Percentiles rank a stretch among this genome's conserved stretches.
phyloP scores from a whole-genome alignment of 2,888 invertebrate species.

The Leptopterna dolabrata region DNA sequence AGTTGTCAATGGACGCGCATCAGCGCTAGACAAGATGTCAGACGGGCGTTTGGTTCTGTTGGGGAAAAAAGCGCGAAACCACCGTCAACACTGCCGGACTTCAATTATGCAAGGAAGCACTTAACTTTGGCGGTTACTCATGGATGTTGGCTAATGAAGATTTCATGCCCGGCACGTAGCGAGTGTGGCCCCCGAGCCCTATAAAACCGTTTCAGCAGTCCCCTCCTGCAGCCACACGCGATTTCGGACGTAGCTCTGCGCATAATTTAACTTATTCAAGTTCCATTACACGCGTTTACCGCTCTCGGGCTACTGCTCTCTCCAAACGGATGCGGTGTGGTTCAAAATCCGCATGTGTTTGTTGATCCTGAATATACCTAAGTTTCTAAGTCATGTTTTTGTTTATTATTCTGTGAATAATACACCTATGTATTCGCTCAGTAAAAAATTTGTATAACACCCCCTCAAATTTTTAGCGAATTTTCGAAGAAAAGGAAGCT shows the following conservation, averaged over 20 bases:
- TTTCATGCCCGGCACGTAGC: constrained; percentile 31
- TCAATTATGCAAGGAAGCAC: constrained; percentile 29
- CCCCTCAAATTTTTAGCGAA: too few relatives aligned
- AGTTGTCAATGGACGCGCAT: too few relatives aligned
- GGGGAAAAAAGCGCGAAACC: neutral
- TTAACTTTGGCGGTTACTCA: constrained; percentile 26
- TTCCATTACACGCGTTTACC: neutral
- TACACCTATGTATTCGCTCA: too few relatives aligned
- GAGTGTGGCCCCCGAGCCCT: neutral
- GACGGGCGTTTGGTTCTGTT: too few relatives aligned
- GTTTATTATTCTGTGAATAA: too few relatives aligned
- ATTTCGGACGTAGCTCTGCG: neutral
- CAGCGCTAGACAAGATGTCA: neutral
- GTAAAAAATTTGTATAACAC: too few relatives aligned
- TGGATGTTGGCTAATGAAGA: constrained; percentile 20
- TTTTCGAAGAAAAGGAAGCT: too few relatives aligned
- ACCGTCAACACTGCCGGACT: neutral
- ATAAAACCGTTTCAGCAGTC: neutral
- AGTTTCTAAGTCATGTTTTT: too few relatives aligned
- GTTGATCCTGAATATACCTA: too few relatives aligned
- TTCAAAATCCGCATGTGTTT: too few relatives aligned
- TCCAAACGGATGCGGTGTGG: neutral
- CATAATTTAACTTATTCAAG: constrained; percentile 3
- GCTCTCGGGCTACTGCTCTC: neutral
- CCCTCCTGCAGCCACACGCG: neutral